phyloP scores from a whole-genome alignment of 2,888 invertebrate species.

The Apomyelois bistriatella region DNA sequence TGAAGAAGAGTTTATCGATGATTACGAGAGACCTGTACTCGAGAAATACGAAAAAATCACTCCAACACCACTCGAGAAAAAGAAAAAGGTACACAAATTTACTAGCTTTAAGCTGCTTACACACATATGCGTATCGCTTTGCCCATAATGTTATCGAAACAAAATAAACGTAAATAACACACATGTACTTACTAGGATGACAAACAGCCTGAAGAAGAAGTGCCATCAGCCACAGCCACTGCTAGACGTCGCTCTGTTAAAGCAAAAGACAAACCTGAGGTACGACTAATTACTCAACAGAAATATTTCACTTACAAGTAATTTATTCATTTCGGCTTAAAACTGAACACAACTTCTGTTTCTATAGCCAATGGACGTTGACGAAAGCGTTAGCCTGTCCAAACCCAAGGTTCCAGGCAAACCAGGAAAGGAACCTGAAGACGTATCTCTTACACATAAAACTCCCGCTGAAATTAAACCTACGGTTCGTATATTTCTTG shows the following conservation, averaged over 20 bases:
- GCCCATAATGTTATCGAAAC: slow-evolving; percentile 8
- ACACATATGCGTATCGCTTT: slow-evolving; percentile 17
- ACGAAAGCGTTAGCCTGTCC: slow-evolving; percentile 65
- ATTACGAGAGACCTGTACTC: slow-evolving; percentile 87
- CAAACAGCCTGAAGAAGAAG: slow-evolving; percentile 51
- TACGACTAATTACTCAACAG: slow-evolving; percentile 24
- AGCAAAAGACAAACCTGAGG: slow-evolving; percentile 70
- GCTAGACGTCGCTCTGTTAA: slow-evolving; percentile 66
- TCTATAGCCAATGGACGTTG: slow-evolving; percentile 69
- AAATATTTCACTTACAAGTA: background rate
- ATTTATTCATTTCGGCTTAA: background rate
- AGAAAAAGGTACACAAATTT: slow-evolving; percentile 67
- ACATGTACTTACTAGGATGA: slow-evolving; percentile 43
- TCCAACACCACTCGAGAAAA: slow-evolving; percentile 72
- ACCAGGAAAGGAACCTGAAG: slow-evolving; percentile 66
- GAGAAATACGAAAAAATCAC: slow-evolving; percentile 84
- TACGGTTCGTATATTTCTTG: slow-evolving; percentile 51
- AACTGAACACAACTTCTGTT: slow-evolving; percentile 25
- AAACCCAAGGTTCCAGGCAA: slow-evolving; percentile 62
- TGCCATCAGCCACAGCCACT: slow-evolving; percentile 57
- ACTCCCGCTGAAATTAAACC: slow-evolving; percentile 69
- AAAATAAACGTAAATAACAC: slow-evolving; percentile 11
- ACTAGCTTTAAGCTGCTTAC: slow-evolving; percentile 15
- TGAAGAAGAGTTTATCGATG: slow-evolving; percentile 78
- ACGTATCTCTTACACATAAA: slow-evolving; percentile 72